Base-by-base conservation (phyloP, 1,140 invertebrate species). In the Eueides isabella region DNA sequence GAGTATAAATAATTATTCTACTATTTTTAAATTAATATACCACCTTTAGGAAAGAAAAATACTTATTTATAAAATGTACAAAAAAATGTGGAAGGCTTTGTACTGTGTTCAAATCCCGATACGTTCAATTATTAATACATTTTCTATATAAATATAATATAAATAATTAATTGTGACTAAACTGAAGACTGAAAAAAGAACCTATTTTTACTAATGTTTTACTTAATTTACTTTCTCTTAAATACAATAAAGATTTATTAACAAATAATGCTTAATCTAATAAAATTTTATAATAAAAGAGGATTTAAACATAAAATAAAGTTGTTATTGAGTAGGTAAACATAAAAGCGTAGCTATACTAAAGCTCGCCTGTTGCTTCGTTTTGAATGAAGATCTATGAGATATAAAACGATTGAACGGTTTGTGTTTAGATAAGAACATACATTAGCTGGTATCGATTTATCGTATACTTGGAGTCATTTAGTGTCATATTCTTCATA, bases 311-410 rank as follows among this genome's bases (percentile, higher is more conserved):
- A 9, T n/a, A 19, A 19, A 69, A 61, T 61, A 61, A 61, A 55
- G 26, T 61, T 33, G n/a, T 16, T 48, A 69, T 61, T 11, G 29
- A 69, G 44, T 69, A 69, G 30, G 26, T 26, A 55, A 9, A 55
- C 23, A 69, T 55, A 26, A 33, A 55, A 61, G 44, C n/a, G 28
- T 68, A 55, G 12, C 38, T 67, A 61, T 26, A 48, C 26, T 35
- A 33, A 55, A 69, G 30, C 48, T 55, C 31, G 67, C 67, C 67
- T 69, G 67, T 69, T 69, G 67, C 67, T 69, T 69, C 67, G 30
- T 28, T 61, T 48, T 35, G 29, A 31, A 33, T 30, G 67, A 61
- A 69, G 48, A 26, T 61, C 48, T 69, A 68, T 68, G 14, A 35
- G 67, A 26, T 69, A 69, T 69, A 69, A 69, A 69, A 69, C 41